Percentiles rank a stretch among this genome's conserved stretches.
Evolutionary conservation across 2,113 vertebrate genomes (phyloP).

Genomic region (Lepus europaeus): DNA sequence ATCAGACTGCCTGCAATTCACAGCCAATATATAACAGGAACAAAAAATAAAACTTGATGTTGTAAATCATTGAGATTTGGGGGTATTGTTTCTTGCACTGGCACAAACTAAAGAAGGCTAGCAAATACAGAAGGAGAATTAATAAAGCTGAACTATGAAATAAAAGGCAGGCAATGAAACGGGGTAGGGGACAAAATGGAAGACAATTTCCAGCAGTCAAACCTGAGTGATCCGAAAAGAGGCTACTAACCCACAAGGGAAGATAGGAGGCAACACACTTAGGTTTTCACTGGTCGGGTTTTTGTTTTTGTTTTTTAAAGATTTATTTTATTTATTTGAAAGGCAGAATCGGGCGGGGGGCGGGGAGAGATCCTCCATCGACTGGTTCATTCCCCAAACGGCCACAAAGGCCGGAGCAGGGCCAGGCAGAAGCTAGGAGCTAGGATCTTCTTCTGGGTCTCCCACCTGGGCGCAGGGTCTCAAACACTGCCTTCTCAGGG

Average conservation of each 20-base stretch:
- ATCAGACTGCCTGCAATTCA: neutral
- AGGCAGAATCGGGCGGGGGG: no score
- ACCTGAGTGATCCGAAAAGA: neutral
- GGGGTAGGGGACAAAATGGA: neutral
- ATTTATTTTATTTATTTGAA: no score
- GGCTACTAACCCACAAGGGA: neutral
- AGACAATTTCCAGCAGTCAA: neutral
- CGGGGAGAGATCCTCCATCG: no score
- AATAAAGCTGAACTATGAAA: neutral
- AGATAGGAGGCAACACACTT: neutral
- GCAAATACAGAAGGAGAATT: conserved; percentile 19
- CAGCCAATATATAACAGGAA: neutral
- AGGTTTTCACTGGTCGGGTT: neutral
- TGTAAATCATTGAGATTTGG: neutral
- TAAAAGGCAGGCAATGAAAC: neutral
- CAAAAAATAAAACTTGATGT: neutral
- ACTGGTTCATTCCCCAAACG: no score
- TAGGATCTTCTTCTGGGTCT: no score
- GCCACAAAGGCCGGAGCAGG: no score
- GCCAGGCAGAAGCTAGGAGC: no score
- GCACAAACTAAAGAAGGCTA: neutral
- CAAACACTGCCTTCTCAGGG: no score
- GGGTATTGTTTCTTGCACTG: neutral
- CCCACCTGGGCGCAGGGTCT: no score
- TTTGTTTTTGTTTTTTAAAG: no score